These are phyloP conservation scores for Ambastaia sidthimunki DNA, from an alignment of 2,797 vertebrate species.

Conservation along the genomic window DNA sequence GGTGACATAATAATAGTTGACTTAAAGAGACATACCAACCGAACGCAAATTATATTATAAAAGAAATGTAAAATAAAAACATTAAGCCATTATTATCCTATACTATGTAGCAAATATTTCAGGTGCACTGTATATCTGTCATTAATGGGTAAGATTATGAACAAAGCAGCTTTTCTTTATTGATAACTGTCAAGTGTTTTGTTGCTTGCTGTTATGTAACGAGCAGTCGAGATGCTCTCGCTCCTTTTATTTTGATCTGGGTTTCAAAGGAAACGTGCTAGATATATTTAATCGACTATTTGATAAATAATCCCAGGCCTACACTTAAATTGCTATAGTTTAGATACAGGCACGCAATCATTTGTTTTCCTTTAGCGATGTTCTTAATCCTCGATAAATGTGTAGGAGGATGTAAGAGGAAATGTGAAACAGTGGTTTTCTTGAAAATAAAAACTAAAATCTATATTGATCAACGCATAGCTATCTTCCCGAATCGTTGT, in stretches of 20 bases:
- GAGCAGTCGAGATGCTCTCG: conserved; percentile 5
- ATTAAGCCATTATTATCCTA: neutral
- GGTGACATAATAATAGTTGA: neutral
- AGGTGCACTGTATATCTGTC: neutral
- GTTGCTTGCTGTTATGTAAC: conserved; percentile 38
- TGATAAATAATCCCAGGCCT: neutral
- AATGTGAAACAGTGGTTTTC: too few species aligned
- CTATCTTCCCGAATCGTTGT: too few species aligned
- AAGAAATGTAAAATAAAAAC: neutral
- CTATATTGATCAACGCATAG: too few species aligned
- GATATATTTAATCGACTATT: neutral
- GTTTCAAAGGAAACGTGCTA: neutral
- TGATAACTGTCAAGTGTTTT: conserved; percentile 25
- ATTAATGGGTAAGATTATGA: neutral
- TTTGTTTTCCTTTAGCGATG: neutral
- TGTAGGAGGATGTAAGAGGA: neutral
- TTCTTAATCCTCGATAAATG: neutral
- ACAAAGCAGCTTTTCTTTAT: neutral
- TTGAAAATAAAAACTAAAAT: too few species aligned
- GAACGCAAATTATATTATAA: neutral
- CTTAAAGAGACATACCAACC: neutral
- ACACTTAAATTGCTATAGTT: neutral
- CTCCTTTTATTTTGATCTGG: neutral
- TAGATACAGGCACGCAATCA: fast-evolving
- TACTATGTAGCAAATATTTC: neutral